Percentiles rank a stretch among this genome's conserved stretches.
Conservation (phyloP, 1,140 invertebrate genomes). For the Fragariocoptes setiger region DNA sequence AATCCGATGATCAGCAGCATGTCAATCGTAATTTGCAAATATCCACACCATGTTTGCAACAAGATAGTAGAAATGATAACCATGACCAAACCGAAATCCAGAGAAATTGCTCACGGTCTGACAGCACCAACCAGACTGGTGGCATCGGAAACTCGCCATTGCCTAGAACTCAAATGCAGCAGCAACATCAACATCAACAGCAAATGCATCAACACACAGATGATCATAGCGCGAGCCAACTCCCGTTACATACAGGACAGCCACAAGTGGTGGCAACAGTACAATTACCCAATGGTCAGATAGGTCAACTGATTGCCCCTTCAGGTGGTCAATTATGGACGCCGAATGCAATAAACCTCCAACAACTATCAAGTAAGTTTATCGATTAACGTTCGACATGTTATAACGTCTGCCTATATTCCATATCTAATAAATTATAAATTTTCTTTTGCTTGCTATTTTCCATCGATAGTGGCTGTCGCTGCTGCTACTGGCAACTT, state of each 20-base stretch:
- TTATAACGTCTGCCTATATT: no score
- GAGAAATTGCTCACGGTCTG: no score
- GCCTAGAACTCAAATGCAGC: neutral
- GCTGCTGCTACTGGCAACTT: neutral
- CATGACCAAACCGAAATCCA: neutral
- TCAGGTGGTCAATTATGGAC: conserved; percentile 8
- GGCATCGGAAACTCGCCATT: neutral
- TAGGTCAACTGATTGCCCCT: conserved; percentile 10
- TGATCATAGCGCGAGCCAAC: conserved; percentile 1
- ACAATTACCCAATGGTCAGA: conserved; percentile 14
- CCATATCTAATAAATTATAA: no score
- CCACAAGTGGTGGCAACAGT: conserved; percentile 13
- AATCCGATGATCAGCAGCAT: neutral
- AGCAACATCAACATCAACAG: conserved; percentile 8
- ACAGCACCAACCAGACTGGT: neutral
- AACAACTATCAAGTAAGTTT: conserved; percentile 7
- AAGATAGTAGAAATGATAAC: neutral
- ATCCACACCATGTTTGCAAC: neutral
- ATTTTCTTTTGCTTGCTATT: no score
- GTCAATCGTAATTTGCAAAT: neutral
- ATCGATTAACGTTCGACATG: no score
- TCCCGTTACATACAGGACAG: no score
- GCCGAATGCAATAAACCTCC: conserved; percentile 9
- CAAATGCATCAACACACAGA: conserved; percentile 2
- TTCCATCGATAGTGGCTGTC: no score